Evolutionary conservation across 1,140 invertebrate species (phyloP), one percentile per base, ranked within the genome.

Genomic region (Megalonaias nervosa): DNA sequence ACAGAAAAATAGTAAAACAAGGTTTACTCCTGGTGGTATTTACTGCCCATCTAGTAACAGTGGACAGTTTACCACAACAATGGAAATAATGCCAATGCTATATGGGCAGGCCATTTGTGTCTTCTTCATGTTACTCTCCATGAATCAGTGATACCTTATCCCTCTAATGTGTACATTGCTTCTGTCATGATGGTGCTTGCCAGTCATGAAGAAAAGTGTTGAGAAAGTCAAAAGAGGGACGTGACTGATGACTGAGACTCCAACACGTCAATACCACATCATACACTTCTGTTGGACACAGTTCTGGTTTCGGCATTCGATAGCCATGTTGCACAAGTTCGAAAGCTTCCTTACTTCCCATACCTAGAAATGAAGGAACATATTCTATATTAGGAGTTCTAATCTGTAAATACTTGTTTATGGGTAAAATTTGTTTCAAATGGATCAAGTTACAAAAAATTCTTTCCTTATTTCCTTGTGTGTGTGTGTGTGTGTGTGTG

Each of bases 171-270:
- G 4, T 48, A 5, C 38, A 48, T 48, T 48, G 38, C 38, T 48
- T 48, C 55, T 75, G 75, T 83, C 80, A 81, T 77, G 79, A 81
- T 38, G 83, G 69, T 12, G 67, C 62, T 38, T 82, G 79, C 70
- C 72, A 86, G 75, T 89, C 88, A 71, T 89, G 86, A 61, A 89
- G 78, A 77, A 88, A 88, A 26, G 86, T 89, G 79, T 89, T 87
- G n/a, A 89, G 81, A 67, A 86, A 89, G 83, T 89, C 88, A 84
- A 89, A 89, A 21, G 86, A 86, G 31, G 88, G 88, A 21, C 88
- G 79, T 11, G 85, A 84, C 59, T 84, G 88, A 23, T 85, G 80
- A 58, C 85, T 88, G 19, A 74, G 83, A 67, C 87, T 85, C 88
- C 88, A 89, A 67, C 86, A 88, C 13, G 82, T 83, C 61, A 87